Evolutionary conservation across 2,113 vertebrate genomes (phyloP), one percentile per base, ranked within the genome.

Genomic region (Lagenorhynchus albirostris): DNA sequence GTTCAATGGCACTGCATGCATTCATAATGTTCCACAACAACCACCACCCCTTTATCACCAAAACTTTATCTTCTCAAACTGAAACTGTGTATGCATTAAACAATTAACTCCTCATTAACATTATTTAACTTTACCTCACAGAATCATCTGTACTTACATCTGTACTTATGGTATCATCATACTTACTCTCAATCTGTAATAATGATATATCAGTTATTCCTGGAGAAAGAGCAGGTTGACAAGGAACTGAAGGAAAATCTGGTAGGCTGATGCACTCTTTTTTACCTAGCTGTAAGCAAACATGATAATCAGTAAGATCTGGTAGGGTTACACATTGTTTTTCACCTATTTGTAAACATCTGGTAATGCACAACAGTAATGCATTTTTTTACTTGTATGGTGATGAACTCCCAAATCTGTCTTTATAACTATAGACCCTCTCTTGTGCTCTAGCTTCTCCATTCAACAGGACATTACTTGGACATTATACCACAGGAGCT

Each of bases 181-280:
- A 98, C 99, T 99, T 98, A 99, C 99, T 98, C 68, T 98, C 98
- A 94, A 94, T 98, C 47, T 98, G 98, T 96, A 97, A 96, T 97
- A 95, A 89, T 25, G 97, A 96, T 77, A 80, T 60, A 67, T 98
- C 89, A 65, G 90, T 63, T 98, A 98, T 97, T 94, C 94, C 98
- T 97, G 97, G 55, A 94, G 97, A 79, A 76, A 81, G 20, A 89
- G 95, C 80, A 76, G 97, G 92, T 55, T 98, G 98, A 94, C 47
- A 82, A 95, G 97, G 97, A 86, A 96, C 89, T 84, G 94, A 96
- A 94, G 98, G 96, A 82, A 99, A 98, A 29, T 98, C 97, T 36
- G 98, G 98, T 6, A 95, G 44, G 73, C 65, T 74, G 25, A n/a
- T 17, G 1, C 3, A 44, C 4, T 97, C 73, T 84, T 93, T 98